These are phyloP conservation scores for Zaprionus ghesquierei DNA, from an alignment of 1,140 invertebrate genomes.

Conservation along the genomic window DNA sequence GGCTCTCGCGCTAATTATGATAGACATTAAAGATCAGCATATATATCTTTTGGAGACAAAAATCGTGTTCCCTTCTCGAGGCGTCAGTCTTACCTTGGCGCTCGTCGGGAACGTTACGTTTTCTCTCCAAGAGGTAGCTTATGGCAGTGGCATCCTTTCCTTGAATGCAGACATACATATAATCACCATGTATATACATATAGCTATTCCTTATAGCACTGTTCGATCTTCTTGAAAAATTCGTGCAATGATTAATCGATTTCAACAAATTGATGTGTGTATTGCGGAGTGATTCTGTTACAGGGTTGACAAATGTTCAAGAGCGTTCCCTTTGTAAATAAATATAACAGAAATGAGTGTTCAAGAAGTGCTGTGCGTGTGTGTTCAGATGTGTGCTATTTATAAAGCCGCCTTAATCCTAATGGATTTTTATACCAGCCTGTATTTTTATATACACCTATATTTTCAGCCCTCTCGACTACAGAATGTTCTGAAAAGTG, in stretches of 20 bases:
- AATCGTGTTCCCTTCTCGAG: conserved; percentile 57
- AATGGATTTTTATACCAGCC: conserved; percentile 51
- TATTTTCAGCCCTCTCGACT: conserved; percentile 51
- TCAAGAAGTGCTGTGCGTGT: conserved; percentile 33
- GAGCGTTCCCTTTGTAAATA: not conserved
- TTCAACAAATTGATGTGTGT: not conserved
- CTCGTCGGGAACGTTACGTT: conserved; percentile 66
- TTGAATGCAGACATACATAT: not conserved
- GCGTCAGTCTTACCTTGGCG: conserved; percentile 67
- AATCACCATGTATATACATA: conserved; percentile 12
- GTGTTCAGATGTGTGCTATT: conserved; percentile 53
- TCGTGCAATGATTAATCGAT: conserved; percentile 18
- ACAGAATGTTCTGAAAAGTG: conserved; percentile 46
- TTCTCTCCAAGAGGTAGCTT: not conserved
- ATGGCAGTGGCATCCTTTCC: not conserved
- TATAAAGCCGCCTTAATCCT: conserved; percentile 69
- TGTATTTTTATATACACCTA: conserved; percentile 43
- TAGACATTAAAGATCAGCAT: conserved; percentile 68
- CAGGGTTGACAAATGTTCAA: conserved; percentile 7
- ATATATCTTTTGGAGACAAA: conserved; percentile 65
- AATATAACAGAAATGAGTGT: conserved; percentile 29
- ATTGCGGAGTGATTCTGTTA: conserved; percentile 4
- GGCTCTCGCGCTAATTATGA: conserved; percentile 72
- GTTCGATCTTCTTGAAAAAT: not conserved
- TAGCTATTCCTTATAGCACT: not conserved